Percentiles rank a stretch among this genome's conserved stretches.
phyloP scores from a whole-genome alignment of 2,113 vertebrate species.

The Rhizomys pruinosus region DNA sequence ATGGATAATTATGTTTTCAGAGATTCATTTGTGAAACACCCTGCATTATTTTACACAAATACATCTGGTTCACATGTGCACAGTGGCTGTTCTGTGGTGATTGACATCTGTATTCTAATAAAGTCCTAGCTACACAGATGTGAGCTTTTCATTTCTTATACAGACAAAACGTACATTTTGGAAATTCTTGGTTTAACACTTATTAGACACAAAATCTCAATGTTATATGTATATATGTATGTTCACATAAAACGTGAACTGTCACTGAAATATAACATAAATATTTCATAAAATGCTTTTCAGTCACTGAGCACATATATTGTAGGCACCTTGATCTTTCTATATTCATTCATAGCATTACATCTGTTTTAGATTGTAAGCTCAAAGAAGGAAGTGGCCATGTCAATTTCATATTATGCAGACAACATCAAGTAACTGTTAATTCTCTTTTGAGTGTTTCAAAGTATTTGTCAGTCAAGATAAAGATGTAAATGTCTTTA shows the following conservation, averaged over 20 bases:
- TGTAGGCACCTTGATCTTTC: slow-evolving; percentile 62
- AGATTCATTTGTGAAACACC: slow-evolving; percentile 80
- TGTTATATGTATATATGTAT: background rate
- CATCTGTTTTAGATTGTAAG: slow-evolving; percentile 71
- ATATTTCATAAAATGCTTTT: slow-evolving; percentile 53
- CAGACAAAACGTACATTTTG: slow-evolving; percentile 67
- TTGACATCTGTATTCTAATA: slow-evolving; percentile 82
- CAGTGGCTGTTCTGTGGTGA: slow-evolving; percentile 77
- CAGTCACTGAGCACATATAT: slow-evolving; percentile 32
- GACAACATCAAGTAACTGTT: slow-evolving; percentile 38
- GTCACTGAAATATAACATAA: slow-evolving; percentile 48
- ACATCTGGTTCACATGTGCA: slow-evolving; percentile 82
- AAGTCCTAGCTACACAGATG: slow-evolving; percentile 75
- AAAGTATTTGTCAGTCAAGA: slow-evolving; percentile 59
- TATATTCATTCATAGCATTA: slow-evolving; percentile 42
- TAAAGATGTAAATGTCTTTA: slow-evolving; percentile 49
- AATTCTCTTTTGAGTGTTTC: slow-evolving; percentile 46
- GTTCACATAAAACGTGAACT: background rate
- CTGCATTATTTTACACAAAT: slow-evolving; percentile 79
- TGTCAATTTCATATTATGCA: slow-evolving; percentile 55
- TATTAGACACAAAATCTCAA: slow-evolving; percentile 15
- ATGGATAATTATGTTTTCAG: slow-evolving; percentile 81
- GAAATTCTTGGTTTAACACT: slow-evolving; percentile 26
- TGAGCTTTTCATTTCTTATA: slow-evolving; percentile 63
- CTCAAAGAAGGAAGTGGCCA: slow-evolving; percentile 65